Base-by-base conservation (phyloP, 2,113 vertebrate genomes). In the Agapornis roseicollis region DNA sequence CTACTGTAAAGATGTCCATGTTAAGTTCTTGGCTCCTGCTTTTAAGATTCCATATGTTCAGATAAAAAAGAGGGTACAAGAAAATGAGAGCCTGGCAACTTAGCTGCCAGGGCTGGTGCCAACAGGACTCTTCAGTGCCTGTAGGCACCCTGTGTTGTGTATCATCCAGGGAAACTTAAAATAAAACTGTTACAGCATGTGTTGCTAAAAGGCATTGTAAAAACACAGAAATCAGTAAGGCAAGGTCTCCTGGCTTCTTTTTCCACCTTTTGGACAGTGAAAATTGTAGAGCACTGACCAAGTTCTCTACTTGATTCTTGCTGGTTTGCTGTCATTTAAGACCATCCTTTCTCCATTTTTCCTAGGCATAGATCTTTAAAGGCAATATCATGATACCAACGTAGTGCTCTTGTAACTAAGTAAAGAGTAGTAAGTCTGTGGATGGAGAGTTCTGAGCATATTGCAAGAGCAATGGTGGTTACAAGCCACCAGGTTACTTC, bases 11-110 rank as follows among this genome's bases (percentile, higher is more conserved):
- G 96, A 90, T 96, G 96, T 85, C 96, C 58, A 17, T 25, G 60
- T 91, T 85, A 87, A 97, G 93, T 90, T 96, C 90, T 97, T 97
- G 93, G 97, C 96, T 87, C 74, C 95, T 91, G 85, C 94, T 87
- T 84, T 86, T 35, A 33, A 70, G 85, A 97, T 93, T 94, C 97
- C 96, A 97, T 98, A 97, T 98, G 97, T 91, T 97, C 88, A 91
- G 89, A 92, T 94, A 55, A 95, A 84, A 97, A 94, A 90, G 84
- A 95, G 93, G 94, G 92, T 95, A 61, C 39, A 69, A 66, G 92
- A 81, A 94, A 49, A 90, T 68, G 46, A 84, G 72, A 94, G 84
- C 74, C 78, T 88, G 90, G 93, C 91, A 90, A 1, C 23, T 95
- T 31, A 42, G 68, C 87, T 86, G 56, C 91, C 33, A 1, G 42